A percentile compares a stretch with the other conserved stretches of the same genome.
phyloP scores from a whole-genome alignment of 2,888 invertebrate species.

The Nomada ferruginata region DNA sequence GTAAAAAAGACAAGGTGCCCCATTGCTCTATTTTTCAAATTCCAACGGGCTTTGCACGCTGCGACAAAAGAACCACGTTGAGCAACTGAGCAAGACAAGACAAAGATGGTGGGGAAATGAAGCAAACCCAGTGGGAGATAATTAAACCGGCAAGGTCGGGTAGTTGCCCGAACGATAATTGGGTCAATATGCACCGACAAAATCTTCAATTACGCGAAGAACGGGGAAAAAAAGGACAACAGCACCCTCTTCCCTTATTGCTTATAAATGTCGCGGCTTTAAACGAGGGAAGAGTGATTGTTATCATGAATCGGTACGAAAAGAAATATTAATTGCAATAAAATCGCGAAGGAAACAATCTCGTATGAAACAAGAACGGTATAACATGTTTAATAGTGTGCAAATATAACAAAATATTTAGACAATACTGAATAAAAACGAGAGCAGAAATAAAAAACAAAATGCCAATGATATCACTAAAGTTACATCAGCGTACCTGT shows the following conservation, averaged over 20 bases:
- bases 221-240: not conserved
- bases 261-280: not conserved
- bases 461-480: too few relatives aligned
- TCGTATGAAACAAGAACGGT: too few relatives aligned
- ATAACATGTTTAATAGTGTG: too few relatives aligned
- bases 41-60: not conserved
- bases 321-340: too few relatives aligned
- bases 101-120: slow-evolving; percentile 3
- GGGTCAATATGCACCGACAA: slow-evolving; percentile 48
- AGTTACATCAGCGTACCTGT: too few relatives aligned
- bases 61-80: not conserved
- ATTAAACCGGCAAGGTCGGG: slow-evolving; percentile 33
- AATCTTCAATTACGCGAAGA: slow-evolving; percentile 35
- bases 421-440: too few relatives aligned
- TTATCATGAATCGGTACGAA: too few relatives aligned
- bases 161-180: slow-evolving; percentile 39
- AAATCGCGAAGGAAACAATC: too few relatives aligned
- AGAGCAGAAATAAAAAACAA: too few relatives aligned
- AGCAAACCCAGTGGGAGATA: slow-evolving; percentile 16
- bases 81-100: not conserved
- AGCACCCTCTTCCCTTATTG: slow-evolving; percentile 1
- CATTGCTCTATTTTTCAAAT: slow-evolving; percentile 33
- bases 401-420: too few relatives aligned
- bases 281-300: not conserved
- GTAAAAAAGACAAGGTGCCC: slow-evolving; percentile 18